Percentiles rank a stretch among this genome's conserved stretches.
Evolutionary conservation across 2,113 vertebrate genomes (phyloP).

Genomic region (Saccopteryx bilineata): DNA sequence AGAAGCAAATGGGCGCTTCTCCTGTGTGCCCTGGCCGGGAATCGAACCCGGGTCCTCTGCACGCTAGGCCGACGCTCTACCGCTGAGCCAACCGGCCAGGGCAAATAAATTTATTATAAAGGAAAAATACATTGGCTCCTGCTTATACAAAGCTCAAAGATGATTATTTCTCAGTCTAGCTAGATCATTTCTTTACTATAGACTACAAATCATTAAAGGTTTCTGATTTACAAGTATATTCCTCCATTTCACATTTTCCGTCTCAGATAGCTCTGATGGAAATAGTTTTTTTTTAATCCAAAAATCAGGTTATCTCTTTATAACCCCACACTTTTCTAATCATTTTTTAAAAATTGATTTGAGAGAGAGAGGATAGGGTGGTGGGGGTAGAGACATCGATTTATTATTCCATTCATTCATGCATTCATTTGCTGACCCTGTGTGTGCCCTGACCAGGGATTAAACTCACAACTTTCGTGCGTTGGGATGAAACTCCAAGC

Average conservation of each 20-base stretch:
- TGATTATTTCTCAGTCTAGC: background rate
- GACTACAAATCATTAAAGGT: constrained; percentile 12
- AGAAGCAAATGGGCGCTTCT: too few species aligned
- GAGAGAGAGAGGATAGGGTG: background rate
- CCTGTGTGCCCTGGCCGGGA: too few species aligned
- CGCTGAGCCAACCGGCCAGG: too few species aligned
- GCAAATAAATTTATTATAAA: constrained; percentile 8
- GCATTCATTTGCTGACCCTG: background rate
- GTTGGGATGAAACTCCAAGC: background rate
- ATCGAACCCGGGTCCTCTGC: too few species aligned
- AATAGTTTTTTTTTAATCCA: constrained; percentile 42
- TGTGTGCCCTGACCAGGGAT: background rate
- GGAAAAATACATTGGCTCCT: constrained; percentile 32
- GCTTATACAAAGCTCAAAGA: constrained; percentile 49
- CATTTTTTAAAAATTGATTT: background rate
- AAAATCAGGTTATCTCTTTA: background rate
- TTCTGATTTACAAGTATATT: constrained; percentile 52
- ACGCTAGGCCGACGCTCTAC: too few species aligned
- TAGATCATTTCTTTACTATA: constrained; percentile 27
- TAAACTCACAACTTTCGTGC: background rate
- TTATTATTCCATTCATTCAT: too few species aligned
- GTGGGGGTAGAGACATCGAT: background rate
- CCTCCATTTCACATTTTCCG: constrained; percentile 49
- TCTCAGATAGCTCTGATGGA: constrained; percentile 32
- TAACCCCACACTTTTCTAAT: background rate